Evolutionary conservation across 1,140 invertebrate genomes (phyloP).

Genomic region (Pseudomyrmex concolor): DNA sequence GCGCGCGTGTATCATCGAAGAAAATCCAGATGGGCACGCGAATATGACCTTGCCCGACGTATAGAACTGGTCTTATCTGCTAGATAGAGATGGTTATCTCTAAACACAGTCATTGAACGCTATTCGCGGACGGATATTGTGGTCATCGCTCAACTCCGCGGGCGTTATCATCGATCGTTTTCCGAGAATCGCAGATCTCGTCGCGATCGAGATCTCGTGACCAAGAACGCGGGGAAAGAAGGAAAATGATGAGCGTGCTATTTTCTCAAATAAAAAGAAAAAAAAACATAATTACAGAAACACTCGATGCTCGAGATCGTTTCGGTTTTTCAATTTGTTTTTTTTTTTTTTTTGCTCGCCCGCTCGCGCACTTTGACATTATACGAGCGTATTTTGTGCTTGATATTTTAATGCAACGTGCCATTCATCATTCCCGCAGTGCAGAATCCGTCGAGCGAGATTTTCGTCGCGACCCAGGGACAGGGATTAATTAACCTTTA

Average conservation of each 20-base stretch:
- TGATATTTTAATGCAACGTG: slow-evolving; percentile 41
- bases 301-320: not conserved
- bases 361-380: not conserved
- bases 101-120: slow-evolving; percentile 49
- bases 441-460: slow-evolving; percentile 7
- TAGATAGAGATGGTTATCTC: slow-evolving; percentile 53
- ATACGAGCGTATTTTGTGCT: not conserved
- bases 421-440: slow-evolving; percentile 9
- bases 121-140: slow-evolving; percentile 54
- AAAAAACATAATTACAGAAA: too few species aligned
- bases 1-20: slow-evolving; percentile 35
- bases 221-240: not conserved
- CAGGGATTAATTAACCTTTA: slow-evolving; percentile 67
- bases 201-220: slow-evolving; percentile 25
- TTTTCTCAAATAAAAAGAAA: not conserved
- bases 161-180: slow-evolving; percentile 26
- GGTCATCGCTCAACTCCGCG: slow-evolving; percentile 46
- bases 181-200: not conserved
- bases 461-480: not conserved
- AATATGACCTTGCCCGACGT: slow-evolving; percentile 51
- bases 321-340: not conserved
- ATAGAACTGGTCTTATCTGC: slow-evolving; percentile 1
- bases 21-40: slow-evolving; percentile 58
- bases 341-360: not conserved
- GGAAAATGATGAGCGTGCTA: not conserved